Base-by-base conservation (phyloP, 2,797 vertebrate species). In the Pseudocheirus occidentalis region DNA sequence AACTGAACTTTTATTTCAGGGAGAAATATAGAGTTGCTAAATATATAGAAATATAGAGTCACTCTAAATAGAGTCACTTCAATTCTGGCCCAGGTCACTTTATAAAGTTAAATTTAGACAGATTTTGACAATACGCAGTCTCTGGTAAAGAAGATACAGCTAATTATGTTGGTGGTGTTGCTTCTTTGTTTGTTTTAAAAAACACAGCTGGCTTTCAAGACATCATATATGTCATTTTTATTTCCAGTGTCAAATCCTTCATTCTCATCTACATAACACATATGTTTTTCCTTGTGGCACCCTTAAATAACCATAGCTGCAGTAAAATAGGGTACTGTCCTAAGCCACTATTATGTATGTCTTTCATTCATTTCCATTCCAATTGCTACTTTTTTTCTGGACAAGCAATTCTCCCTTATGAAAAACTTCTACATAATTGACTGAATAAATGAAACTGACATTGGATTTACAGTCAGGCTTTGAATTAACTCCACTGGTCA, bases 341-440 rank as follows among this genome's bases (percentile, higher is more conserved):
- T 92, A 94, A 95, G 93, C 59, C 55, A 50, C 87, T 93, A 34
- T 55, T 90, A 91, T 59, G 9, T 92, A 92, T 53, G 6, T 52
- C 28, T 92, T 95, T 27, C 29, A 52, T 94, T 97, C 52, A 55
- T 93, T 96, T 91, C 87, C 55, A 13, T 81, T 92, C 29, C 34
- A 94, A 62, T 96, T 50, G 21, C 1, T 27, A 87, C 10, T 27
- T 11, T 87, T 27, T 87, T 87, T 12, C 58, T 92, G 91, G 54
- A 21, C 5, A 16, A 93, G 59, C 3, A 54, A 53, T 91, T 50
- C 55, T 92, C 24, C 91, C 89, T 0, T 81, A 90, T 91, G n/a
- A 81, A 92, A 94, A 94, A 46, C 1, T 59, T 91, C 29, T 52
- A 92, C 40, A 46, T 56, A 87, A 94, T 92, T 90, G 73, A 94